Percentiles rank a stretch among this genome's conserved stretches.
Evolutionary conservation across 37 sponge, comb jelly and placozoan genomes (phyloP).

Genomic region (Spongilla lacustris): DNA sequence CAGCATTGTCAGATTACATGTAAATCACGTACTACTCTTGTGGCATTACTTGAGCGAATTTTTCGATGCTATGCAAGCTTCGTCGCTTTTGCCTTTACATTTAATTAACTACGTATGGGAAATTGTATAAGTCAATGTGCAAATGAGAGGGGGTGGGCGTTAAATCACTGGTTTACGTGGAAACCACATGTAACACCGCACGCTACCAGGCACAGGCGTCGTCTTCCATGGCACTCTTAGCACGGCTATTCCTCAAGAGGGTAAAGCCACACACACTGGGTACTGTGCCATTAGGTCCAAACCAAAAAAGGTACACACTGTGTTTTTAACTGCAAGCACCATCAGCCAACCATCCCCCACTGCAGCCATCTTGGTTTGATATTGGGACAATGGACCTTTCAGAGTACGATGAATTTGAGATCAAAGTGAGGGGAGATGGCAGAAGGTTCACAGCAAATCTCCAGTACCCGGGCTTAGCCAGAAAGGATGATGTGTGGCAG

Average conservation of each 20-base stretch:
- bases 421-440: conserved; percentile 88
- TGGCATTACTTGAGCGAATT: too few relatives aligned
- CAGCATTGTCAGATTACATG: too few relatives aligned
- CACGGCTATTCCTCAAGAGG: conserved; percentile 37
- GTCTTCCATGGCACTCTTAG: conserved; percentile 75
- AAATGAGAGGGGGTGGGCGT: too few relatives aligned
- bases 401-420: conserved; percentile 82
- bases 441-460: conserved; percentile 77
- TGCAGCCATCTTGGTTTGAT: conserved; percentile 51
- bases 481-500: conserved; percentile 90
- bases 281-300: conserved; percentile 88
- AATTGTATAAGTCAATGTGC: too few relatives aligned
- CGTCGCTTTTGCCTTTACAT: too few relatives aligned
- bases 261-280: conserved; percentile 58
- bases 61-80: too few relatives aligned
- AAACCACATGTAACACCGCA: not conserved
- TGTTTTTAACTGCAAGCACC: too few relatives aligned
- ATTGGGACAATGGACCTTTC: conserved; percentile 61
- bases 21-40: too few relatives aligned
- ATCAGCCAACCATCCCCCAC: not conserved
- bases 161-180: not conserved
- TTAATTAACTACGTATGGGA: too few relatives aligned
- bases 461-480: conserved; percentile 34
- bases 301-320: conserved; percentile 50
- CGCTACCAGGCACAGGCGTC: conserved; percentile 49